Percentiles rank a stretch among this genome's conserved stretches.
Conservation (phyloP, 2,888 invertebrate species). For the Caradrina kadenii region DNA sequence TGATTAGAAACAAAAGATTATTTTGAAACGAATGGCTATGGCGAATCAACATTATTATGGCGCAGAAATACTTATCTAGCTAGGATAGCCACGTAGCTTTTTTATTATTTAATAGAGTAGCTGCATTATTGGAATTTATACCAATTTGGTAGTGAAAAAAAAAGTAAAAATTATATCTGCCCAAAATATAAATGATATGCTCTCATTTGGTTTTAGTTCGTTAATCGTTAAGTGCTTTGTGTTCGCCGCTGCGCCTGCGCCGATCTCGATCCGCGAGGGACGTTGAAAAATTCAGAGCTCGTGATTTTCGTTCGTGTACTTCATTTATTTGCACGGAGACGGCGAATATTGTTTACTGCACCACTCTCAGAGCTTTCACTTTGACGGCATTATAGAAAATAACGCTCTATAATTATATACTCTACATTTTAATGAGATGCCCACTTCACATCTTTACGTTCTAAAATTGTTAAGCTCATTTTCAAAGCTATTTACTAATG, state of each 20-base stretch:
- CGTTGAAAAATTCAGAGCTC: constrained; percentile 88
- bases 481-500: constrained; percentile 9
- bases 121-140: constrained; percentile 27
- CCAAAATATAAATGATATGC: constrained; percentile 81
- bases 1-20: constrained; percentile 72
- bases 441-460: constrained; percentile 16
- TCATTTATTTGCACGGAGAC: constrained; percentile 84
- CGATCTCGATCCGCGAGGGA: constrained; percentile 82
- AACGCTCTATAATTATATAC: constrained; percentile 42
- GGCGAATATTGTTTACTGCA: constrained; percentile 82
- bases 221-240: constrained; percentile 85
- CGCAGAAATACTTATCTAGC: constrained; percentile 28
- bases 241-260: constrained; percentile 78
- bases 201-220: constrained; percentile 83
- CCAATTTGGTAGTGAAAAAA: constrained; percentile 35
- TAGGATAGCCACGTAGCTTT: constrained; percentile 33
- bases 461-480: not conserved
- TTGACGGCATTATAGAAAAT: constrained; percentile 66
- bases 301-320: constrained; percentile 88
- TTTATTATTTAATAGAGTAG: constrained; percentile 30
- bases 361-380: constrained; percentile 74
- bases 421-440: constrained; percentile 27
- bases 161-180: constrained; percentile 66
- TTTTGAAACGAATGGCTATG: constrained; percentile 54
- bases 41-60: constrained; percentile 52